Percentiles rank a stretch among this genome's conserved stretches.
phyloP scores from a whole-genome alignment of 2,797 vertebrate genomes.

The Sebastes steindachneri region DNA sequence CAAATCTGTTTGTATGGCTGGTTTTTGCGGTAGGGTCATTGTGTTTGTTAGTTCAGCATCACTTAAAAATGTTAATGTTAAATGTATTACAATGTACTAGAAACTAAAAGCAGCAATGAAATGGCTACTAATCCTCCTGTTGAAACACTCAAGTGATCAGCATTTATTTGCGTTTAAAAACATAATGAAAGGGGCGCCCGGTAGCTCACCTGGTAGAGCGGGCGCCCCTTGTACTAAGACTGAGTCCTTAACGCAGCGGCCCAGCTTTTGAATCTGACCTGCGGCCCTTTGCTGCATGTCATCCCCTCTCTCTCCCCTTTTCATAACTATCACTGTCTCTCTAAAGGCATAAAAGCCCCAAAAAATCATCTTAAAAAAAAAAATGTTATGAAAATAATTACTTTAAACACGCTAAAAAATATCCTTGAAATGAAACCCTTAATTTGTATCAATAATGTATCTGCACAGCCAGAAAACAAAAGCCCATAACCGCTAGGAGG shows the following conservation, averaged over 20 bases:
- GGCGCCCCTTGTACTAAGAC: too few relatives aligned
- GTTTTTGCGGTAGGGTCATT: not conserved
- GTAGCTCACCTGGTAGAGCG: too few relatives aligned
- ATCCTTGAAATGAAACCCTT: not conserved
- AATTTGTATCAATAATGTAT: not conserved
- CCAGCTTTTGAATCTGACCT: too few relatives aligned
- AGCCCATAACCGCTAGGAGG: not conserved
- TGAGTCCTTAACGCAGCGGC: too few relatives aligned
- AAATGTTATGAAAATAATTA: not conserved
- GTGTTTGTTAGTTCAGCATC: not conserved
- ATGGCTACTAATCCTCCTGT: not conserved
- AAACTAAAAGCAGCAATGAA: not conserved
- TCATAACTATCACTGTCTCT: too few relatives aligned
- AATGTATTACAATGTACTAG: not conserved
- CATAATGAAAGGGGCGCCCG: too few relatives aligned
- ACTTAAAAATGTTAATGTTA: not conserved
- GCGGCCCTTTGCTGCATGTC: too few relatives aligned
- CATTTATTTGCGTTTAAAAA: too few relatives aligned
- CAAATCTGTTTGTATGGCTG: not conserved
- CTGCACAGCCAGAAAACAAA: not conserved
- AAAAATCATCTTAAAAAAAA: not conserved
- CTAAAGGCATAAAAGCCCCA: too few relatives aligned
- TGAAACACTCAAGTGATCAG: not conserved
- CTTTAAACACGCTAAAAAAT: not conserved
- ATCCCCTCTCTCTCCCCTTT: too few relatives aligned